Conservation (phyloP, 1,140 invertebrate genomes). For the Bombyx mandarina region DNA sequence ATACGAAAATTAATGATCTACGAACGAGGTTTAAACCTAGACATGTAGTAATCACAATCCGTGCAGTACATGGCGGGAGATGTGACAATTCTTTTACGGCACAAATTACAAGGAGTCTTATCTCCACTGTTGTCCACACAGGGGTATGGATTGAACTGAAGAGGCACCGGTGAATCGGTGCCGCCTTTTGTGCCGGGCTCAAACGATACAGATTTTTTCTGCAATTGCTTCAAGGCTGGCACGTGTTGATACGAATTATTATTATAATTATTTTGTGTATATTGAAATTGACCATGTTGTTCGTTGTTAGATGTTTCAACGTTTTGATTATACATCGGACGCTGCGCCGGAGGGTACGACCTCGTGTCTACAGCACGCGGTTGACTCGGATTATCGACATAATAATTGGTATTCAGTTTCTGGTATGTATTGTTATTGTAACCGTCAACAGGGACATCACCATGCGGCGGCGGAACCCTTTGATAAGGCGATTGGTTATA, state of each 20-base stretch:
- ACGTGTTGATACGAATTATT: slow-evolving; percentile 74
- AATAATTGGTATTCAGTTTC: slow-evolving; percentile 45
- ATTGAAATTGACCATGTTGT: slow-evolving; percentile 32
- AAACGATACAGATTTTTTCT: slow-evolving; percentile 78
- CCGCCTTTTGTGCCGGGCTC: slow-evolving; percentile 76
- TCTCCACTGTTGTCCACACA: slow-evolving; percentile 20
- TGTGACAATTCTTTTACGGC: slow-evolving; percentile 84
- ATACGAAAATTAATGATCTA: slow-evolving; percentile 14
- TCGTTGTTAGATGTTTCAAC: slow-evolving; percentile 26
- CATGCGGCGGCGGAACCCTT: slow-evolving; percentile 71
- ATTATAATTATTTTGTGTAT: slow-evolving; percentile 66
- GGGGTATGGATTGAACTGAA: slow-evolving; percentile 56
- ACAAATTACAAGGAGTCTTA: slow-evolving; percentile 83
- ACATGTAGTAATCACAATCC: slow-evolving; percentile 94
- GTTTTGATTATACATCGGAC: slow-evolving; percentile 36
- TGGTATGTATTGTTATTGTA: slow-evolving; percentile 52
- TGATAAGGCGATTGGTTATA: slow-evolving; percentile 69
- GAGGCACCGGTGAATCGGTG: slow-evolving; percentile 68
- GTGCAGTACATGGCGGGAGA: slow-evolving; percentile 85
- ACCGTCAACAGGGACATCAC: slow-evolving; percentile 42
- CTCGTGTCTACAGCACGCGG: slow-evolving; percentile 34
- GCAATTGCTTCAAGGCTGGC: slow-evolving; percentile 67
- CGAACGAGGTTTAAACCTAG: slow-evolving; percentile 79
- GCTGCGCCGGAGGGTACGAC: slow-evolving; percentile 41
- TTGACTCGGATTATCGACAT: slow-evolving; percentile 35